Evolutionary conservation across 2,888 invertebrate species (phyloP).

Genomic region (Disparrhopalites patrizii): DNA sequence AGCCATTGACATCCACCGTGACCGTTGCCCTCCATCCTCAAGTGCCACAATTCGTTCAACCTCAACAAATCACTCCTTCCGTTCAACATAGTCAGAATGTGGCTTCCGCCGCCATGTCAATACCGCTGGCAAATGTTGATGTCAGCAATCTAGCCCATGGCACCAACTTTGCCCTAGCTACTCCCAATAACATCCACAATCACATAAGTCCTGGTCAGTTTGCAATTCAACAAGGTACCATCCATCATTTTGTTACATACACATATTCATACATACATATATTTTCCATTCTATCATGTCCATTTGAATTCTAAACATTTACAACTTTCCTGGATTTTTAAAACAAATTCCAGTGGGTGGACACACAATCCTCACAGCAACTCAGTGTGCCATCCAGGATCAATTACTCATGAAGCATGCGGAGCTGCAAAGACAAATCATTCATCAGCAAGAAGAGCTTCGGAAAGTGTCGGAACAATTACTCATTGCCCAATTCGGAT

Average conservation of each 20-base stretch:
- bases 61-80: conserved; percentile 20
- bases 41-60: conserved; percentile 42
- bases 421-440: conserved; percentile 76
- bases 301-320: too few species aligned
- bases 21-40: conserved; percentile 46
- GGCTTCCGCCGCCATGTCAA: conserved; percentile 26
- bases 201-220: conserved; percentile 23
- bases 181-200: conserved; percentile 24
- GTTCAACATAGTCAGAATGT: conserved; percentile 7
- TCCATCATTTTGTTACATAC: not conserved
- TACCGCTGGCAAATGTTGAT: conserved; percentile 36
- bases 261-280: not conserved
- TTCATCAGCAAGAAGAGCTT: conserved; percentile 80
- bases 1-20: conserved; percentile 39
- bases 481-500: conserved; percentile 72
- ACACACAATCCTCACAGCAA: conserved; percentile 31
- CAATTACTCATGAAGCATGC: conserved; percentile 78
- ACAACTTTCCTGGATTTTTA: not conserved
- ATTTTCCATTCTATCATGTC: not conserved
- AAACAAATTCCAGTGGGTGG: conserved; percentile 16
- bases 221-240: conserved; percentile 29
- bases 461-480: conserved; percentile 81
- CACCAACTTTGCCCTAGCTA: conserved; percentile 32
- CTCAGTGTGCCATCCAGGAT: conserved; percentile 61
- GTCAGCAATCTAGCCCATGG: conserved; percentile 26